Evolutionary conservation across 2,888 invertebrate genomes (phyloP).

Genomic region (Chrysopilus asiliformis): DNA sequence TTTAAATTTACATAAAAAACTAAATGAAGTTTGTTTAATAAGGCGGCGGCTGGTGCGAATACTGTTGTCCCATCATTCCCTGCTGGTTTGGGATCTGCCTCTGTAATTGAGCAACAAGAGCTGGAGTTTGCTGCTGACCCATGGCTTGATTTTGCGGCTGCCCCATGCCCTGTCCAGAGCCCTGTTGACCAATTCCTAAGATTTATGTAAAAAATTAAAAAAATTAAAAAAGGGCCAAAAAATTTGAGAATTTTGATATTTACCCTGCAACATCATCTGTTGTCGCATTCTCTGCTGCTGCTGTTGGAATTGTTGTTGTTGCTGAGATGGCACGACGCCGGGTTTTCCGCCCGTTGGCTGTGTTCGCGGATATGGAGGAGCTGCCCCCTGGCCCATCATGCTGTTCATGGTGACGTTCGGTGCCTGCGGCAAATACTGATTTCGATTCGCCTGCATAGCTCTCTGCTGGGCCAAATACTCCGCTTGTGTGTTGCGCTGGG

Average conservation of each 20-base stretch:
- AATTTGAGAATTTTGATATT: too few relatives aligned
- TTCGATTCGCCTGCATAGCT: slow-evolving; percentile 27
- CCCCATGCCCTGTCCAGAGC: slow-evolving; percentile 24
- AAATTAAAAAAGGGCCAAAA: too few relatives aligned
- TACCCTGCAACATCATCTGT: slow-evolving; percentile 40
- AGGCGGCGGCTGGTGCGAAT: slow-evolving; percentile 37
- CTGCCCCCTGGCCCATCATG: slow-evolving; percentile 45
- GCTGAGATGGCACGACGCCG: slow-evolving; percentile 27
- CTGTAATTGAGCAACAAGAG: slow-evolving; percentile 51
- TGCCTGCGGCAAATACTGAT: slow-evolving; percentile 42
- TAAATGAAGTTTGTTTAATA: too few relatives aligned
- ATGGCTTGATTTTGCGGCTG: slow-evolving; percentile 31
- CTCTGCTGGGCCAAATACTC: slow-evolving; percentile 31
- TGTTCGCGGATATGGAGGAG: slow-evolving; percentile 63
- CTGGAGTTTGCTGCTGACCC: slow-evolving; percentile 44
- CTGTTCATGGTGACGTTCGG: slow-evolving; percentile 76
- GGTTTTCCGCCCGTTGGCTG: slow-evolving; percentile 30
- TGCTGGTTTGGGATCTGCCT: slow-evolving; percentile 40
- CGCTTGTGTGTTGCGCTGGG: slow-evolving; percentile 28
- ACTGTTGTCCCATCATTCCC: slow-evolving; percentile 32
- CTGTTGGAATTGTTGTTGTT: slow-evolving; percentile 26
- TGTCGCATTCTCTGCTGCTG: slow-evolving; percentile 59
- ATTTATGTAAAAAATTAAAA: too few relatives aligned
- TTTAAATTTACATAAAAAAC: too few relatives aligned
- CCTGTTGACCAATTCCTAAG: slow-evolving; percentile 28